Evolutionary conservation across 2,113 vertebrate species (phyloP), one percentile per base, ranked within the genome.

Genomic region (Calyptomena viridis): DNA sequence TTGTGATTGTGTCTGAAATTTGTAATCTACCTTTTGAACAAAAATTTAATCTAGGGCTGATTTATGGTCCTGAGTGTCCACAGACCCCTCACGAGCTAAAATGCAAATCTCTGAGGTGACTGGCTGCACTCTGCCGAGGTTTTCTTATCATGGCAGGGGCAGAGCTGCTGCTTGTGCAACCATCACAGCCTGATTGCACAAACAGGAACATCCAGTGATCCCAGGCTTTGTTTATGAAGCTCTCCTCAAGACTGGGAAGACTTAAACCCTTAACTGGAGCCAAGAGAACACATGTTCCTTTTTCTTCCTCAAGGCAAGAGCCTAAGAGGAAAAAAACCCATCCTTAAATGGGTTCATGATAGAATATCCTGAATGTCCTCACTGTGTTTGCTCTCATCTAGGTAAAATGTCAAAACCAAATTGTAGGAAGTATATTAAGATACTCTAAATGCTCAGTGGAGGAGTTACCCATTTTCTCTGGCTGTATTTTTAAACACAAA

Each of bases 171-270:
- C 37, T 92, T 75, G 47, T 86, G 56, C 53, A 84, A 30, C 74
- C 63, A 44, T 68, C 35, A 37, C 47, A 79, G 47, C 78, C 62
- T 71, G 87, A 74, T 90, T 84, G 76, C 71, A 96, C 87, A 96
- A 96, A 96, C 75, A 92, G 44, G 95, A 97, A 96, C 84, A 94
- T 93, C 52, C 89, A 96, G 82, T 89, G 93, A 97, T 95, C 92
- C 96, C 93, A 88, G 83, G n/a, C 53, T 95, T 97, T 97, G 94
- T 97, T 98, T 97, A 95, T 75, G 64, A 73, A 97, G 89, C 12
- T 28, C 77, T 95, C 82, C 95, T 97, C 75, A 94, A 92, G 81
- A 96, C 92, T 94, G 96, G 84, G 93, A 96, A 96, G 94, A 62
- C 86, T 97, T 95, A 97, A 96, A 77, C 66, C 55, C 84, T 87